Percentiles rank a stretch among this genome's conserved stretches.
These are phyloP conservation scores for Sphaeramia orbicularis DNA, from an alignment of 2,797 vertebrate genomes.

Conservation along the genomic window DNA sequence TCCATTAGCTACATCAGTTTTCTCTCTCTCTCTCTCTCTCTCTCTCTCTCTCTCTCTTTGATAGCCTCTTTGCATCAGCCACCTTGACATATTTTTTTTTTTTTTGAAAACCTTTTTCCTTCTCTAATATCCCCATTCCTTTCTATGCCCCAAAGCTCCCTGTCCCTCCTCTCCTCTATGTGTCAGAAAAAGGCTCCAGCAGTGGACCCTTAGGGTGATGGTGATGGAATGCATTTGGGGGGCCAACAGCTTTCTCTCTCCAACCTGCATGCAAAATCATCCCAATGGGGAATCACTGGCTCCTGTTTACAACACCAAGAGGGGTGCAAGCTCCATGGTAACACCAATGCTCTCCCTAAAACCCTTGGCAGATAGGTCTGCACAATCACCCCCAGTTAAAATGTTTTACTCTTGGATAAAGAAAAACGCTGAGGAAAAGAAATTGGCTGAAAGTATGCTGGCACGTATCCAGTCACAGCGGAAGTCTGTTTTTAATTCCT, in stretches of 20 bases:
- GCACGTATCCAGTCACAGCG: constrained; percentile 71
- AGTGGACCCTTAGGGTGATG: constrained; percentile 78
- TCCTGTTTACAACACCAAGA: constrained; percentile 72
- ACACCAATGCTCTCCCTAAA: constrained; percentile 73
- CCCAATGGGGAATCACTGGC: constrained; percentile 79
- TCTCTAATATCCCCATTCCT: constrained; percentile 54
- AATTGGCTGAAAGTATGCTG: constrained; percentile 78
- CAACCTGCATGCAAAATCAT: constrained; percentile 81
- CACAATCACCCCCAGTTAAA: constrained; percentile 76
- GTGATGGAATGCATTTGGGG: constrained; percentile 83
- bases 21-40: constrained; percentile 51
- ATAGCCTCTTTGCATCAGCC: constrained; percentile 52
- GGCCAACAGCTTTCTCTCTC: constrained; percentile 73
- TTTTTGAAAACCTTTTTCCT: constrained; percentile 47
- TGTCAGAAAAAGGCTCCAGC: constrained; percentile 72
- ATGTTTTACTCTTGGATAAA: constrained; percentile 74
- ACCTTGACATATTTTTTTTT: constrained; percentile 44
- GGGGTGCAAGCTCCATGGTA: constrained; percentile 72
- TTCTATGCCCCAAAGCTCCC: constrained; percentile 56
- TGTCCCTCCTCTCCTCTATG: constrained; percentile 49
- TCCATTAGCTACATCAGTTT: constrained; percentile 42
- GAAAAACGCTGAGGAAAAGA: constrained; percentile 58
- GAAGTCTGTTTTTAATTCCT: constrained; percentile 77
- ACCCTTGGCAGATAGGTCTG: constrained; percentile 72
- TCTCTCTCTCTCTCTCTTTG: constrained; percentile 45